Evolutionary conservation across 2,797 vertebrate species (phyloP).

Genomic region (Phataginus tricuspis): DNA sequence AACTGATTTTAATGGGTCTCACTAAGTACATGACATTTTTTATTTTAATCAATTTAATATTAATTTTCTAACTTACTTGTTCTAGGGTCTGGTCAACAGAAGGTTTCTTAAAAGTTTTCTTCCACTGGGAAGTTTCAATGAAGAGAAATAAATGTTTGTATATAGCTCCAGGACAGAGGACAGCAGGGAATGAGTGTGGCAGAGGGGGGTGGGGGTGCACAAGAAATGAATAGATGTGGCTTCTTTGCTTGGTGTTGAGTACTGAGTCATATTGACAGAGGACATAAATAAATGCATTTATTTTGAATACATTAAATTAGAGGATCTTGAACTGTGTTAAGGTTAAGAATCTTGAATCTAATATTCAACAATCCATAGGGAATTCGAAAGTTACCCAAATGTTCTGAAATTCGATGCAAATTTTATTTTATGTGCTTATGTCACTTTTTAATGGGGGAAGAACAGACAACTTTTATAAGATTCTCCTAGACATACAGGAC

Average conservation of each 20-base stretch:
- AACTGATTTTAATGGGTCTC: conserved; percentile 1
- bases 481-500: neutral
- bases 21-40: neutral
- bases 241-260: neutral
- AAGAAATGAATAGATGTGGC: neutral
- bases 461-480: neutral
- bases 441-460: neutral
- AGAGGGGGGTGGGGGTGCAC: neutral
- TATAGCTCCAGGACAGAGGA: neutral
- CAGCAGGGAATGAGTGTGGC: neutral
- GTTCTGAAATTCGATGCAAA: neutral
- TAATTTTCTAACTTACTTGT: neutral
- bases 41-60: conserved; percentile 10
- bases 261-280: neutral
- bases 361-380: neutral
- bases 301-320: neutral
- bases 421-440: neutral
- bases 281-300: neutral
- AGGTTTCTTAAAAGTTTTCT: neutral
- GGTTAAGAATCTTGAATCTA: neutral
- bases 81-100: neutral
- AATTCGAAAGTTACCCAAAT: neutral
- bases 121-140: neutral
- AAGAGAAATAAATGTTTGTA: neutral
- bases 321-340: neutral